A percentile compares a stretch with the other conserved stretches of the same genome.
Conservation (phyloP, 2,797 vertebrate species). For the Tragopan temminckii region DNA sequence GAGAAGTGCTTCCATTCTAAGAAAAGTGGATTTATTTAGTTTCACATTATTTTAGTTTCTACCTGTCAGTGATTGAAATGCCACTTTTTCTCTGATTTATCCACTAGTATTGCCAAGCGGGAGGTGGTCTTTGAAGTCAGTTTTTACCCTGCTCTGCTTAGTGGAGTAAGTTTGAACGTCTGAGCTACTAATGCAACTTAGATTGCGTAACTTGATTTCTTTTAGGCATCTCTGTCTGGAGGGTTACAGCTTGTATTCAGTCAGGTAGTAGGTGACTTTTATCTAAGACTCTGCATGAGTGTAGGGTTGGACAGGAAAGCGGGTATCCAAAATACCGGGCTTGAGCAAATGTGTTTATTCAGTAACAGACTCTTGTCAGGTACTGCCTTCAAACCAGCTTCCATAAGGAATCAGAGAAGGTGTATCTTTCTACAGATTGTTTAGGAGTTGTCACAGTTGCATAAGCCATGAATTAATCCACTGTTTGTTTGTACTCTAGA, state of each 20-base stretch:
- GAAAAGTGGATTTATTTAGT: background rate
- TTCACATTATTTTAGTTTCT: background rate
- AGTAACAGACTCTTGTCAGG: background rate
- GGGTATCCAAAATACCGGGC: background rate
- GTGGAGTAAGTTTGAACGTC: background rate
- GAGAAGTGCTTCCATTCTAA: background rate
- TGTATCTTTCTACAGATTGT: background rate
- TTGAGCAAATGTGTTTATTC: background rate
- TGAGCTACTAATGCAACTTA: background rate
- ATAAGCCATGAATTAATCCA: background rate
- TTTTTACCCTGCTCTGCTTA: background rate
- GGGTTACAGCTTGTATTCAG: too few relatives aligned
- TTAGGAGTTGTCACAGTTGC: background rate
- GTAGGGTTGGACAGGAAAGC: too few relatives aligned
- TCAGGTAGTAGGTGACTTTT: too few relatives aligned
- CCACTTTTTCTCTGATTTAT: background rate
- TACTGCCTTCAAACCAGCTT: background rate
- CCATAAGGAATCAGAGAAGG: background rate
- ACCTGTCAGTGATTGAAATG: rapidly evolving
- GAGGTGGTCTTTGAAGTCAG: background rate
- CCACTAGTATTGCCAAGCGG: background rate
- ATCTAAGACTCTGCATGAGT: too few relatives aligned
- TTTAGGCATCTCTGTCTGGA: background rate
- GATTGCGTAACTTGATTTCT: background rate
- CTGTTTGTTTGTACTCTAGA: background rate